Conservation (phyloP, 2,797 vertebrate species). For the Alauda arvensis region DNA sequence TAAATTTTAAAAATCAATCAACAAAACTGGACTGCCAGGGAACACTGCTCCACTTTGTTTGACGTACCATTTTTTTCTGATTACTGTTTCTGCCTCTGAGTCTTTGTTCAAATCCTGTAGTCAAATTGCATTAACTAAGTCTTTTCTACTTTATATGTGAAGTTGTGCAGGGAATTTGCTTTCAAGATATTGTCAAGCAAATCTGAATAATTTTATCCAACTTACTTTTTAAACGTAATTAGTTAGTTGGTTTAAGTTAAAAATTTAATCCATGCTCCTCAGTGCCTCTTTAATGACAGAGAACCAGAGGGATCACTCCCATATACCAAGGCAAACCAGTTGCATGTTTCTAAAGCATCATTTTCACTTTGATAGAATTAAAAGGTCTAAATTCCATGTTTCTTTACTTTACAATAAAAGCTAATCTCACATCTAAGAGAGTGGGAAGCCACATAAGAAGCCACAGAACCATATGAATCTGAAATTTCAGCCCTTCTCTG, state of each 20-base stretch:
- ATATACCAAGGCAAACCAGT: neutral
- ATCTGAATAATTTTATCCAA: neutral
- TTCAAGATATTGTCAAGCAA: neutral
- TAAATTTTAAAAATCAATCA: neutral
- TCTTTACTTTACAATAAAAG: neutral
- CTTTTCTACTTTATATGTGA: neutral
- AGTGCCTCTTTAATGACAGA: neutral
- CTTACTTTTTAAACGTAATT: neutral
- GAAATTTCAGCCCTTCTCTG: neutral
- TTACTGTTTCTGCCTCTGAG: constrained; percentile 8
- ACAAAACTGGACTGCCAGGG: neutral
- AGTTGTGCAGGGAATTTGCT: neutral
- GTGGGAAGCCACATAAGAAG: neutral
- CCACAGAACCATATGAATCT: neutral
- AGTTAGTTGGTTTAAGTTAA: neutral
- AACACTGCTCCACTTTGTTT: neutral
- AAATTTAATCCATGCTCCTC: neutral
- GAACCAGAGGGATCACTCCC: neutral
- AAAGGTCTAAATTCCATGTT: neutral
- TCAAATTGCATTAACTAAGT: neutral
- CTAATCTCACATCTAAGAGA: neutral
- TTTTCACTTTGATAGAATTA: neutral
- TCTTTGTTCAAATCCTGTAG: neutral
- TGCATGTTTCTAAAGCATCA: neutral
- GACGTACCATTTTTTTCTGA: constrained; percentile 8